These are phyloP conservation scores for Cactoblastis cactorum DNA, from an alignment of 2,888 invertebrate species.

Conservation along the genomic window DNA sequence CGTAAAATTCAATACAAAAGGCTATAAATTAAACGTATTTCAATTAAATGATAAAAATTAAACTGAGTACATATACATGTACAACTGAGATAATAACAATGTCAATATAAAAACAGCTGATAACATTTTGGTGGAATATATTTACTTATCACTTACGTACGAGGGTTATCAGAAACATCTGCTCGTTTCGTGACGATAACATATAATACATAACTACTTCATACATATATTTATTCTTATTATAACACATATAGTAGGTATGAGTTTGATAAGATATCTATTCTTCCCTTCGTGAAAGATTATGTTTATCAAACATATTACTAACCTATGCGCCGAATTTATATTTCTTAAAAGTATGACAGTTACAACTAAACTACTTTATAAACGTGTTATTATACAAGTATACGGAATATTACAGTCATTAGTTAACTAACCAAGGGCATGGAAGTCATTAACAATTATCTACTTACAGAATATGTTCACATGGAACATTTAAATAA, in stretches of 20 bases:
- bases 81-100: background rate
- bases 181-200: conserved; percentile 29
- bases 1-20: too few relatives aligned
- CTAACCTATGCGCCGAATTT: background rate
- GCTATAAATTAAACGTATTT: too few relatives aligned
- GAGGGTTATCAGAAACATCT: conserved; percentile 28
- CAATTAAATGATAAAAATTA: background rate
- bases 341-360: conserved; percentile 5
- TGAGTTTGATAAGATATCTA: background rate
- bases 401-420: too few relatives aligned
- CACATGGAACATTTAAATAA: conserved; percentile 15
- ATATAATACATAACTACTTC: conserved; percentile 18
- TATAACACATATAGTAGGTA: too few relatives aligned
- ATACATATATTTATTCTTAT: background rate
- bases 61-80: background rate
- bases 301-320: background rate
- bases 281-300: background rate
- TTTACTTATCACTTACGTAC: conserved; percentile 22
- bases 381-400: too few relatives aligned
- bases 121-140: background rate
- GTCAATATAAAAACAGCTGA: conserved; percentile 5
- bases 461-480: conserved; percentile 1
- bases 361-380: too few relatives aligned
- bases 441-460: conserved; percentile 12
- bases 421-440: too few relatives aligned